phyloP scores from a whole-genome alignment of 2,797 vertebrate species.

The Mycteria americana region DNA sequence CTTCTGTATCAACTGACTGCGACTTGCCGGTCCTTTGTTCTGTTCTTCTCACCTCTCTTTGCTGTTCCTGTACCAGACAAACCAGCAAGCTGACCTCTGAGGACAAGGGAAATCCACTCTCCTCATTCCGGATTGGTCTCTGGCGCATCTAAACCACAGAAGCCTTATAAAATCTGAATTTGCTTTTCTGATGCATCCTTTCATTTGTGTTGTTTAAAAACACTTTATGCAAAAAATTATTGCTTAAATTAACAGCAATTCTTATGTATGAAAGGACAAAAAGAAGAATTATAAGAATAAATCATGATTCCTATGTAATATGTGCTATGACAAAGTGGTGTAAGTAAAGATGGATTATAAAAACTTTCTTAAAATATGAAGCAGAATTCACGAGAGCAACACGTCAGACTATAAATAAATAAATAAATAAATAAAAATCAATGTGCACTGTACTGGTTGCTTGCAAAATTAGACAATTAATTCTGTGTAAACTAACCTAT shows the following conservation, averaged over 20 bases:
- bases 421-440: constrained; percentile 58
- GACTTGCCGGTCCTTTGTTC: not conserved
- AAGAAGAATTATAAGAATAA: not conserved
- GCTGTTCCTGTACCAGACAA: not conserved
- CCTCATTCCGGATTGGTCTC: not conserved
- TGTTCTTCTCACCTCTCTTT: not conserved
- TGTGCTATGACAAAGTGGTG: not conserved
- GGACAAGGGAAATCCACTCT: not conserved
- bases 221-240: not conserved
- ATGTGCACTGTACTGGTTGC: constrained; percentile 41
- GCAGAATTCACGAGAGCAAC: constrained; percentile 10
- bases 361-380: not conserved
- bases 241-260: constrained; percentile 18
- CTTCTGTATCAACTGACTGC: not conserved
- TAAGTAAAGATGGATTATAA: constrained; percentile 9
- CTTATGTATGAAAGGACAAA: not conserved
- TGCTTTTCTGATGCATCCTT: not conserved
- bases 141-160: not conserved
- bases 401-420: not conserved
- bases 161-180: not conserved
- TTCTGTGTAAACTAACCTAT: constrained; percentile 74
- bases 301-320: not conserved
- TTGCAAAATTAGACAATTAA: constrained; percentile 74
- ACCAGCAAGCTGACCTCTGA: not conserved
- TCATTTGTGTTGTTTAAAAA: not conserved